phyloP scores from a whole-genome alignment of 2,113 vertebrate genomes.

The Neotoma lepida region DNA sequence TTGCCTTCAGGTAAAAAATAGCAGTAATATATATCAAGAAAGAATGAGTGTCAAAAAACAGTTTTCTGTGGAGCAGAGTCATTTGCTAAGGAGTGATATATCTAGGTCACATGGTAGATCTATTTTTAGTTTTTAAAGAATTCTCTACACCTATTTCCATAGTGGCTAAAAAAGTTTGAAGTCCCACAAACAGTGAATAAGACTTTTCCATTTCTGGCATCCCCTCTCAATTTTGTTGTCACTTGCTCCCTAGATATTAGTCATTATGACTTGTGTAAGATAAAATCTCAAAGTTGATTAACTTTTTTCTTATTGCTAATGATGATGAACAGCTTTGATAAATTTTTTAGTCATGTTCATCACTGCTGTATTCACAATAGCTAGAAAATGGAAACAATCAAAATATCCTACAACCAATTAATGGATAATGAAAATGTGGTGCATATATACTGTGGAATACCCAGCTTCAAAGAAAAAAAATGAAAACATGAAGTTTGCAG shows the following conservation, averaged over 20 bases:
- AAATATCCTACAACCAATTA: background rate
- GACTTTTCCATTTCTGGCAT: background rate
- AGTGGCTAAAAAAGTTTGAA: background rate
- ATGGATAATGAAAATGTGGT: background rate
- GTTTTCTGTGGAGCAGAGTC: background rate
- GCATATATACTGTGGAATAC: background rate
- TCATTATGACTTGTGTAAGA: background rate
- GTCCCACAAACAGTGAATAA: background rate
- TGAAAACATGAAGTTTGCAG: background rate
- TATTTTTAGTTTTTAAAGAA: background rate
- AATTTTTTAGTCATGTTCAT: background rate
- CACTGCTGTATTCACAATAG: background rate
- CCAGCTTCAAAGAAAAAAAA: background rate
- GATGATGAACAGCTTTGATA: background rate
- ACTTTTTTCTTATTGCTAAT: background rate
- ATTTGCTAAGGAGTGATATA: background rate
- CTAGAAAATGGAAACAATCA: background rate
- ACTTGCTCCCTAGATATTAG: background rate
- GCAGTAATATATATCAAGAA: background rate
- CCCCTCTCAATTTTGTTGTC: background rate
- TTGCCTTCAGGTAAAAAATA: background rate
- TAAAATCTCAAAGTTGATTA: background rate
- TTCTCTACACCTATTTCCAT: background rate
- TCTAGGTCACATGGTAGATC: background rate
- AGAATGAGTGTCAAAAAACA: background rate